phyloP scores from a whole-genome alignment of 1,140 invertebrate genomes.

The Dendroctonus valens region DNA sequence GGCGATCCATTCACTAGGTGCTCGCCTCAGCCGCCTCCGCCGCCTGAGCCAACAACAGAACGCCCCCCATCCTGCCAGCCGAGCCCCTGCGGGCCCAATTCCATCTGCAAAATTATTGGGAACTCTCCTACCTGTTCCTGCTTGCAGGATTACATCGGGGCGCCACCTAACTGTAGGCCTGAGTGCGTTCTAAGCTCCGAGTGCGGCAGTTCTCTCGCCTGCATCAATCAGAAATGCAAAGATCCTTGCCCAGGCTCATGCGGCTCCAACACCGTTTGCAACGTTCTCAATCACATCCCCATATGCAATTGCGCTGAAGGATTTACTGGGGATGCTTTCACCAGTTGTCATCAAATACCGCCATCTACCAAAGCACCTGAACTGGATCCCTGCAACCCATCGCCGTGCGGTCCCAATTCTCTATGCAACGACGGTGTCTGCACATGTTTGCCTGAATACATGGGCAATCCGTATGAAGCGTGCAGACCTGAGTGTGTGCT shows the following conservation, averaged over 20 bases:
- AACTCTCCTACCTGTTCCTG: slow-evolving; percentile 77
- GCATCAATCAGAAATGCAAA: slow-evolving; percentile 69
- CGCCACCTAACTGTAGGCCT: slow-evolving; percentile 71
- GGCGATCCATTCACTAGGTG: slow-evolving; percentile 73
- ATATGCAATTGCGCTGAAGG: slow-evolving; percentile 72
- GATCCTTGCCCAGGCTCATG: slow-evolving; percentile 76
- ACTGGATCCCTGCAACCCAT: slow-evolving; percentile 69
- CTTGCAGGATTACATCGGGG: slow-evolving; percentile 69
- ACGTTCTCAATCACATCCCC: slow-evolving; percentile 70
- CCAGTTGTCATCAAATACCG: slow-evolving; percentile 61
- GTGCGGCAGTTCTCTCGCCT: slow-evolving; percentile 68
- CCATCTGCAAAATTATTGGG: slow-evolving; percentile 69
- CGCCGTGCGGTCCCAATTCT: slow-evolving; percentile 78
- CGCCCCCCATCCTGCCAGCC: slow-evolving; percentile 70
- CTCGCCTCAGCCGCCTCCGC: slow-evolving; percentile 43
- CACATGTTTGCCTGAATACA: slow-evolving; percentile 68
- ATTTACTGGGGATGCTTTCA: slow-evolving; percentile 74
- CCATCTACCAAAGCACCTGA: slow-evolving; percentile 43
- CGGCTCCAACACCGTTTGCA: slow-evolving; percentile 70
- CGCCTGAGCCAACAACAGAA: slow-evolving; percentile 53
- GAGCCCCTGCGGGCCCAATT: slow-evolving; percentile 79
- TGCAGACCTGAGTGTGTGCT: slow-evolving; percentile 80
- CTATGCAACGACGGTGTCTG: slow-evolving; percentile 68
- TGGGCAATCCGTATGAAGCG: slow-evolving; percentile 77
- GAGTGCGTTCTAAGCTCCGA: slow-evolving; percentile 73